Conservation (phyloP, 2,113 vertebrate genomes). For the Catharus bicknelli region DNA sequence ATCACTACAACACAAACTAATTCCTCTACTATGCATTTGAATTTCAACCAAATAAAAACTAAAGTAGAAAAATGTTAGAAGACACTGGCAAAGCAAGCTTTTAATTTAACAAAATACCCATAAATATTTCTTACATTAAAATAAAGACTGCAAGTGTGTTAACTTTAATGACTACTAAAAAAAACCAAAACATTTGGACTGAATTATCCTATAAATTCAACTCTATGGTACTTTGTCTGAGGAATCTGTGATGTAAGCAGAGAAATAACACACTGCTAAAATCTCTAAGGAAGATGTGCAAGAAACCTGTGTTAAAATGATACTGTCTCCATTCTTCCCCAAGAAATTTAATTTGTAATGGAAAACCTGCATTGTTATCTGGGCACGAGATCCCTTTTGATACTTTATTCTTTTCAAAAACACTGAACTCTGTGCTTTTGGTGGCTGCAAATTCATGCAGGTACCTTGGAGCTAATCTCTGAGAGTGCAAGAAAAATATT, state of each 20-base stretch:
- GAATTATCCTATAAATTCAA: not conserved
- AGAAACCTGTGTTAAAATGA: not conserved
- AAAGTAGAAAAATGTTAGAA: not conserved
- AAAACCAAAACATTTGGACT: not conserved
- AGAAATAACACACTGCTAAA: not conserved
- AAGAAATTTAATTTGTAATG: not conserved
- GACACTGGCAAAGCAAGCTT: not conserved
- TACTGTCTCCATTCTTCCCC: not conserved
- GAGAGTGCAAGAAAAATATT: not conserved
- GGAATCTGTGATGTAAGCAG: not conserved
- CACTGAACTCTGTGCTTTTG: not conserved
- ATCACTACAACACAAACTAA: accelerated
- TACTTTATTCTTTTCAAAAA: not conserved
- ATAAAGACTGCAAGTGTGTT: not conserved
- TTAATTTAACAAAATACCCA: not conserved
- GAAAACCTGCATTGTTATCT: not conserved
- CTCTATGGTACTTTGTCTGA: not conserved
- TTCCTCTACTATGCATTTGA: accelerated
- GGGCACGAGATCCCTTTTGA: not conserved
- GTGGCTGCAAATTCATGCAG: not conserved
- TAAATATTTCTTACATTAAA: not conserved
- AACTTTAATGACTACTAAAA: not conserved
- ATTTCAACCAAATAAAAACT: not conserved
- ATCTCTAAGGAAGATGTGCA: not conserved
- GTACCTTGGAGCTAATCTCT: too few species aligned